Evolutionary conservation across 1,140 invertebrate species (phyloP).

Genomic region (Samia ricini): DNA sequence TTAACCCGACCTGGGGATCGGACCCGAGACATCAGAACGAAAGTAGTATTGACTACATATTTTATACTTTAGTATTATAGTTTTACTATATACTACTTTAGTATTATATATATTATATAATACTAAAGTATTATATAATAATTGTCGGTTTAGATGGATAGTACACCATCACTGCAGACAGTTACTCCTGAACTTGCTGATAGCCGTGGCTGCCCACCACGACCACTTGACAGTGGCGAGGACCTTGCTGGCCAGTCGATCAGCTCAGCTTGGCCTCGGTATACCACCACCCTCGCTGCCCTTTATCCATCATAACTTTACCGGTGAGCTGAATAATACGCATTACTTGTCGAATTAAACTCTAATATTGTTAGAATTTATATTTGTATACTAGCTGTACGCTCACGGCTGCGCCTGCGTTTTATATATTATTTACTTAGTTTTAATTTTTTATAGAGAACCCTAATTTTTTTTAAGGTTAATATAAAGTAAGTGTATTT

Average conservation of each 20-base stretch:
- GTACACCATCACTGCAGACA: constrained; percentile 97
- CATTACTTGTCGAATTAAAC: background rate
- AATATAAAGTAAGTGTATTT: no score
- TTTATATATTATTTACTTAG: no score
- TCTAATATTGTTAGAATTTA: no score
- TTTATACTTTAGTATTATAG: no score
- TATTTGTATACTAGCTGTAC: background rate
- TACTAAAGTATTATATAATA: background rate
- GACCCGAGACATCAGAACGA: no score
- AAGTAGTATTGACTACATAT: no score
- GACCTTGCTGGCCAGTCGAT: constrained; percentile 90
- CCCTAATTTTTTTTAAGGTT: no score
- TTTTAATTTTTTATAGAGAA: no score
- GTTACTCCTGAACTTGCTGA: constrained; percentile 93
- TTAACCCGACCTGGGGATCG: no score
- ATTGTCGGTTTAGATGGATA: constrained; percentile 78
- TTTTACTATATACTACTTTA: no score
- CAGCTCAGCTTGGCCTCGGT: constrained; percentile 85
- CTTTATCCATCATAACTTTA: constrained; percentile 87
- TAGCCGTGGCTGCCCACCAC: constrained; percentile 92
- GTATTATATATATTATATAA: no score
- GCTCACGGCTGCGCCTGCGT: no score
- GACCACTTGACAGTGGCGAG: constrained; percentile 94
- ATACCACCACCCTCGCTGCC: constrained; percentile 83
- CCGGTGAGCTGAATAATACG: constrained; percentile 81